Conservation (phyloP, 2,113 vertebrate species). For the Tursiops truncatus region DNA sequence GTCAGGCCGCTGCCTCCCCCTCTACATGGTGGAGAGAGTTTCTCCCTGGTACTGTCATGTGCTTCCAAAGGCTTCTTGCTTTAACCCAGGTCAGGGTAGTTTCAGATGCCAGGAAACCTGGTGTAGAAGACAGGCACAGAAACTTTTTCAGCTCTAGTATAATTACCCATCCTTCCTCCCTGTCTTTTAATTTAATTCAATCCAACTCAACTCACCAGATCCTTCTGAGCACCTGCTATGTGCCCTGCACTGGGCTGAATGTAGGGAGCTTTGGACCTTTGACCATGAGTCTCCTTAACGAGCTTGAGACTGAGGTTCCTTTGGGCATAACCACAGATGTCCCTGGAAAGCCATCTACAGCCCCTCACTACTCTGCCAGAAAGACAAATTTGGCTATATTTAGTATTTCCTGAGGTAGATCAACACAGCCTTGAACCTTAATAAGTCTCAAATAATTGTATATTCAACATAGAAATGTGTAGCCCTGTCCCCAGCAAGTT, state of each 20-base stretch:
- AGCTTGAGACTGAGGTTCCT: background rate
- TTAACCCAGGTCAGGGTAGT: background rate
- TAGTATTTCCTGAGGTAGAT: background rate
- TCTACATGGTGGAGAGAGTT: accelerated
- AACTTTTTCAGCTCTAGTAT: background rate
- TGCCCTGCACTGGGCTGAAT: too few relatives aligned
- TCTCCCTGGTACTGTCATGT: accelerated
- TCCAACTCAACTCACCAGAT: background rate
- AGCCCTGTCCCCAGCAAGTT: background rate
- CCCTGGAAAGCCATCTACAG: background rate
- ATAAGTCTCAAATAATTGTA: background rate
- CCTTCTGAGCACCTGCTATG: too few relatives aligned
- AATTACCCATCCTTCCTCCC: background rate
- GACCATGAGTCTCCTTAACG: background rate
- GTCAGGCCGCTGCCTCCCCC: background rate
- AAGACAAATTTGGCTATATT: background rate
- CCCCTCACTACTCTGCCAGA: background rate
- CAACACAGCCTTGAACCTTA: background rate
- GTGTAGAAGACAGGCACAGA: background rate
- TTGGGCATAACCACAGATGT: too few relatives aligned
- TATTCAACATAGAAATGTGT: background rate
- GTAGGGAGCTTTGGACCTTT: background rate
- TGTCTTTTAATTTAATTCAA: background rate
- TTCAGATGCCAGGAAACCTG: background rate
- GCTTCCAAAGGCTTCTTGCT: background rate